phyloP scores from a whole-genome alignment of 2,797 vertebrate genomes.

The Choloepus didactylus region DNA sequence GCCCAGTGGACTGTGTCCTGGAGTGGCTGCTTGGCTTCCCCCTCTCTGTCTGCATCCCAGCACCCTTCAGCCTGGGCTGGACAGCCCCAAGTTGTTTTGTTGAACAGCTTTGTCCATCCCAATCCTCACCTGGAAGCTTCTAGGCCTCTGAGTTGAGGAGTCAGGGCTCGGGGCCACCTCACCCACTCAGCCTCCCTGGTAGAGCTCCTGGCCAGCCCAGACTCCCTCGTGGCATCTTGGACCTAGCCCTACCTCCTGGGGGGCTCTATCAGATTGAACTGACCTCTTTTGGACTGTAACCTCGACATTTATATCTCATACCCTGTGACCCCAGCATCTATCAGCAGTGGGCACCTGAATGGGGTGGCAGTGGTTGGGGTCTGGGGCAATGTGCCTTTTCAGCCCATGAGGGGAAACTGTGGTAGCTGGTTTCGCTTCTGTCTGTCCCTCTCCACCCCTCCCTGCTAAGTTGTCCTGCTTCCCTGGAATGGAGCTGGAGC shows the following conservation, averaged over 20 bases:
- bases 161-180: too few relatives aligned
- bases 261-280: not conserved
- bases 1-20: not conserved
- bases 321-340: fast-evolving
- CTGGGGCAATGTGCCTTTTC: not conserved
- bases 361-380: not conserved
- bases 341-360: not conserved
- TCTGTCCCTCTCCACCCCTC: not conserved
- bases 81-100: fast-evolving
- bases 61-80: fast-evolving
- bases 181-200: not conserved
- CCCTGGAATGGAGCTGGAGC: not conserved
- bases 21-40: not conserved
- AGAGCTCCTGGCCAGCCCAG: not conserved
- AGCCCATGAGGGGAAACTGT: not conserved
- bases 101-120: not conserved
- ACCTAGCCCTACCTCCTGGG: not conserved
- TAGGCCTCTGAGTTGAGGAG: fast-evolving
- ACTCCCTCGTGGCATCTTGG: not conserved
- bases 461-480: too few relatives aligned
- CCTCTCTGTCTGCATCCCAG: too few relatives aligned
- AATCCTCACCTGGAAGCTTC: not conserved
- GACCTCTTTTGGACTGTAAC: not conserved
- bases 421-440: not conserved
- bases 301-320: not conserved